These are phyloP conservation scores for Blera fallax DNA, from an alignment of 2,888 invertebrate genomes.

Conservation along the genomic window DNA sequence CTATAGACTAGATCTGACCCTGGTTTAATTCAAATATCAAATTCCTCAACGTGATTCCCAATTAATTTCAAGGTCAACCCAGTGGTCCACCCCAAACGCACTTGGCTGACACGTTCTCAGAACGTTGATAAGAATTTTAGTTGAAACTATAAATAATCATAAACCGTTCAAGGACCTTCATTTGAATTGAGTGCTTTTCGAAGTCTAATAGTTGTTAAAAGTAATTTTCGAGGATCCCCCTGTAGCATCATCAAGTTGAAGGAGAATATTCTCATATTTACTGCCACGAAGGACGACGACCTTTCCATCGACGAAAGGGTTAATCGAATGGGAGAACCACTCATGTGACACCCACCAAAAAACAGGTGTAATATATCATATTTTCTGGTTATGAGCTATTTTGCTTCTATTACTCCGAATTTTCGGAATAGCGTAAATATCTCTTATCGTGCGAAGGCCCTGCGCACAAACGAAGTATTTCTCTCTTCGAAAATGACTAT, in stretches of 20 bases:
- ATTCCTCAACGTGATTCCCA: slow-evolving; percentile 29
- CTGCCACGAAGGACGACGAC: slow-evolving; percentile 35
- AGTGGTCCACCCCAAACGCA: background rate
- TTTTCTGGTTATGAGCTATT: slow-evolving; percentile 3
- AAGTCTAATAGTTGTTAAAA: background rate
- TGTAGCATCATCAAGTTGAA: background rate
- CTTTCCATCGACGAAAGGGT: slow-evolving; percentile 11
- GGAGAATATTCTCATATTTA: slow-evolving; percentile 1
- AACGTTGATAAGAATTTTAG: background rate
- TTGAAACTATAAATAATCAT: background rate
- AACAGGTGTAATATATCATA: slow-evolving; percentile 23
- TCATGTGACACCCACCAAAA: slow-evolving; percentile 17
- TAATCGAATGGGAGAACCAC: slow-evolving; percentile 56
- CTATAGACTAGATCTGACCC: background rate
- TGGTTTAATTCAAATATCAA: slow-evolving; percentile 32
- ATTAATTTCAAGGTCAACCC: slow-evolving; percentile 51
- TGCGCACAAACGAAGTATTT: background rate
- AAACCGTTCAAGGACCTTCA: background rate
- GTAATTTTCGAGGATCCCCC: background rate
- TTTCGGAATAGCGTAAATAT: slow-evolving; percentile 2
- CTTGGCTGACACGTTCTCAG: background rate
- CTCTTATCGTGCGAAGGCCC: background rate
- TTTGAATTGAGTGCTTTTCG: background rate
- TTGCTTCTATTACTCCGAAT: background rate
- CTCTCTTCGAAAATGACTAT: background rate